These are phyloP conservation scores for Lordiphosa clarofinis DNA, from an alignment of 1,140 invertebrate genomes.

Conservation along the genomic window DNA sequence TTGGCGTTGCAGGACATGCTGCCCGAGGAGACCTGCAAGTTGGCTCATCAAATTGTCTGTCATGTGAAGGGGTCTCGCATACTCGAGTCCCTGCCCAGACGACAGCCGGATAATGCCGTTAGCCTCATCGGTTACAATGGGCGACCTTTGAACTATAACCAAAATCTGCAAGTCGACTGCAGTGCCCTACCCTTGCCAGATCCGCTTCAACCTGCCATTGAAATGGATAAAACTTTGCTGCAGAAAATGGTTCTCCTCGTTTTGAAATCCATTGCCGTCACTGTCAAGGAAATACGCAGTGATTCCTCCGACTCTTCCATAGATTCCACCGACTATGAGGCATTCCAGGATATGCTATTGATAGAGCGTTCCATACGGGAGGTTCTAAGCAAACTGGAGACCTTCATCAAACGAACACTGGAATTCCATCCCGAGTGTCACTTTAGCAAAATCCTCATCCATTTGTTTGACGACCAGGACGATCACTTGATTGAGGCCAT, in stretches of 20 bases:
- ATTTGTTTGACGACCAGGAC: conserved; percentile 93
- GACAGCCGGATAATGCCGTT: conserved; percentile 81
- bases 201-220: conserved; percentile 44
- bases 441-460: conserved; percentile 92
- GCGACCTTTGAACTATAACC: conserved; percentile 47
- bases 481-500: conserved; percentile 95
- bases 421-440: conserved; percentile 93
- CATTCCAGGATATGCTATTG: conserved; percentile 93
- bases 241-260: conserved; percentile 92
- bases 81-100: conserved; percentile 83
- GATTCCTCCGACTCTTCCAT: conserved; percentile 91
- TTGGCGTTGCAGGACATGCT: conserved; percentile 91
- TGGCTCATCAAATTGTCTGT: conserved; percentile 90
- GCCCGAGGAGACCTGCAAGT: conserved; percentile 91
- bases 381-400: conserved; percentile 89
- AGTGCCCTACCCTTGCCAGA: conserved; percentile 32
- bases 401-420: conserved; percentile 88
- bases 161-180: conserved; percentile 43
- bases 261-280: conserved; percentile 92
- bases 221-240: conserved; percentile 86
- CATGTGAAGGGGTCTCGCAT: conserved; percentile 91
- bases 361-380: conserved; percentile 92
- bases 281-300: conserved; percentile 92
- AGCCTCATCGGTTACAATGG: conserved; percentile 82
- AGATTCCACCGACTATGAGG: conserved; percentile 89